Evolutionary conservation across 2,888 invertebrate species (phyloP).

Genomic region (Spodoptera picta): DNA sequence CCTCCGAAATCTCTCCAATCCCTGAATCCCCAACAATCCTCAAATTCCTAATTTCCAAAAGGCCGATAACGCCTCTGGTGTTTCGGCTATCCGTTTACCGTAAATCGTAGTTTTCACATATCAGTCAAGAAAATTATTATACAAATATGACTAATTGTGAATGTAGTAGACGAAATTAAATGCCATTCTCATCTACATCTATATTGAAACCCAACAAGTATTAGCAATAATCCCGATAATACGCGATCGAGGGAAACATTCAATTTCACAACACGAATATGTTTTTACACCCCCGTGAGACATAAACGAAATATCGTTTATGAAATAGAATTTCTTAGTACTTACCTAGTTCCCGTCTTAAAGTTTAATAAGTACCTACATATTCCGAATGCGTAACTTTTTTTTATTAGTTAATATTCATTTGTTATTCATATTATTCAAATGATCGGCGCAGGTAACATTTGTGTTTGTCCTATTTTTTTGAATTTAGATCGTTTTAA

Average conservation of each 20-base stretch:
- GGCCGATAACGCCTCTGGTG: too few relatives aligned
- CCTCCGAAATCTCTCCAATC: too few relatives aligned
- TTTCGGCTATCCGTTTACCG: too few relatives aligned
- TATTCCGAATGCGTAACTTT: conserved; percentile 13
- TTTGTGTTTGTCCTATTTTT: too few relatives aligned
- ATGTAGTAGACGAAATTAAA: conserved; percentile 32
- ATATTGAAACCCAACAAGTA: conserved; percentile 46
- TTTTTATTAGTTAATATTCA: neutral
- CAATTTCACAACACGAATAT: conserved; percentile 43
- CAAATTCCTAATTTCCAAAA: too few relatives aligned
- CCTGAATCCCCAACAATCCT: too few relatives aligned
- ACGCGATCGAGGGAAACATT: conserved; percentile 24
- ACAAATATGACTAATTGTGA: too few relatives aligned
- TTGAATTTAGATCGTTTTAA: too few relatives aligned
- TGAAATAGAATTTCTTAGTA: conserved; percentile 44
- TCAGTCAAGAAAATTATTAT: too few relatives aligned
- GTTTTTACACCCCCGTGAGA: conserved; percentile 34
- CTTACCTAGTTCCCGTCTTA: conserved; percentile 20
- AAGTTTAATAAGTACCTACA: conserved; percentile 3
- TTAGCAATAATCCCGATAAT: conserved; percentile 31
- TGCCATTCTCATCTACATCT: conserved; percentile 27
- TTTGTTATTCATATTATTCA: too few relatives aligned
- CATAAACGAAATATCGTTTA: conserved; percentile 37
- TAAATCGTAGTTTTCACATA: too few relatives aligned
- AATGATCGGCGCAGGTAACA: too few relatives aligned